Base-by-base conservation (phyloP, 1,140 invertebrate species). In the Drosophila mojavensis region DNA sequence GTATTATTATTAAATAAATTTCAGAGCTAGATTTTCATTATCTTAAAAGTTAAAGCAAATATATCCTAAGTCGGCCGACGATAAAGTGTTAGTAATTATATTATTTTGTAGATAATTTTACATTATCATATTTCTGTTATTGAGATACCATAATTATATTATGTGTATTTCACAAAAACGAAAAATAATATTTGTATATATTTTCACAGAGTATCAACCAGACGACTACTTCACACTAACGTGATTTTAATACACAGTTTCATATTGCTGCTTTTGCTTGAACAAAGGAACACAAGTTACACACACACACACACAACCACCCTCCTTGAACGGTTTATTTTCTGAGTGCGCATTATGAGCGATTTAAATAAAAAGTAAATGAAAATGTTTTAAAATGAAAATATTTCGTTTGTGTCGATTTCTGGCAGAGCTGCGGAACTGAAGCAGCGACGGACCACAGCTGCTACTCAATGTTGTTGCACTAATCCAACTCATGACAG, bases 381-480 rank as follows among this genome's bases (percentile, higher is more conserved):
- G 9, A 17, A 47, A 47, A 15, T 47, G 5, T 17, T 15, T 17
- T 47, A 5, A 17, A 47, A 15, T 47, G 43, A 47, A 47, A 47
- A 47, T 47, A 17, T 47, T 47, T 47, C n/a, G 43, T 17, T 47
- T 47, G 5, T 47, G n/a, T 15, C 15, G 36, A 47, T 47, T 47
- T 47, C 15, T 47, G n/a, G 9, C 43, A 17, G 43, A 6, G 15
- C 15, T 17, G n/a, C 0, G 15, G n/a, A 17, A 9, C 15, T 17
- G 41, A 15, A 59, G 54, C n/a, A 45, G 5, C 13, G 41, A 7
- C 48, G 28, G 20, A 24, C 5, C 58, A 11, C 28, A 47, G 26
- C 15, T 60, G 15, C 28, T 20, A 28, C 24, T 58, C 55, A 41
- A 60, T 28, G 28, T 60, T 47, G 58, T 17, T 33, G 58, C 58